Evolutionary conservation across 37 sponge, comb jelly and placozoan genomes (phyloP).

Genomic region (Bolinopsis microptera): DNA sequence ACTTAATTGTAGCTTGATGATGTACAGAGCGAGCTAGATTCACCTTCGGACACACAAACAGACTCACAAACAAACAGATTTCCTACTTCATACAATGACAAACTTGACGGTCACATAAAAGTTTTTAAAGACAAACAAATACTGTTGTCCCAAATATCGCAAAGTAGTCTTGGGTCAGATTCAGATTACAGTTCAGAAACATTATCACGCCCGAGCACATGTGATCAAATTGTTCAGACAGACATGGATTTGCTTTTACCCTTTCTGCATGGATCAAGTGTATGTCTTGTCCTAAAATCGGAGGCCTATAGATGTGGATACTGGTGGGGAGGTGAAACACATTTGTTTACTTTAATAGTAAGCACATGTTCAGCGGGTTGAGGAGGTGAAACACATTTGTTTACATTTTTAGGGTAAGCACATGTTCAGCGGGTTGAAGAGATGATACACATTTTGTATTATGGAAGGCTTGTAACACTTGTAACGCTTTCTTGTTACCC

Average conservation of each 20-base stretch:
- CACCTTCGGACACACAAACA: not conserved
- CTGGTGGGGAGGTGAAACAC: no score
- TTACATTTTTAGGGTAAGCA: no score
- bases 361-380: no score
- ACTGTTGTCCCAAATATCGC: not conserved
- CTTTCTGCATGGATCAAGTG: not conserved
- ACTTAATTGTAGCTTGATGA: not conserved
- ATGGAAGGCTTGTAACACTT: no score
- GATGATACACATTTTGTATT: no score
- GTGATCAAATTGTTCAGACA: conserved; percentile 21
- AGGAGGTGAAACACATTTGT: no score
- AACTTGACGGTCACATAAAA: not conserved
- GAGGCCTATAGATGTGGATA: no score
- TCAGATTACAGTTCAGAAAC: not conserved
- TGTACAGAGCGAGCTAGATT: not conserved
- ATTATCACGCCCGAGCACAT: not conserved
- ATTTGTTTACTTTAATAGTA: no score
- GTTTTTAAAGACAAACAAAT: not conserved
- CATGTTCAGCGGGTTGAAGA: no score
- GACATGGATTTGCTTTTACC: not conserved
- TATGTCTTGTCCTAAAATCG: no score
- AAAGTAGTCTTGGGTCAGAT: not conserved
- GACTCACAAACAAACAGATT: not conserved
- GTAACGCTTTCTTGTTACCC: no score
- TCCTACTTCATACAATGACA: not conserved